Evolutionary conservation across 2,888 invertebrate species (phyloP), one percentile per base, ranked within the genome.

Genomic region (Choreutis nemorana): DNA sequence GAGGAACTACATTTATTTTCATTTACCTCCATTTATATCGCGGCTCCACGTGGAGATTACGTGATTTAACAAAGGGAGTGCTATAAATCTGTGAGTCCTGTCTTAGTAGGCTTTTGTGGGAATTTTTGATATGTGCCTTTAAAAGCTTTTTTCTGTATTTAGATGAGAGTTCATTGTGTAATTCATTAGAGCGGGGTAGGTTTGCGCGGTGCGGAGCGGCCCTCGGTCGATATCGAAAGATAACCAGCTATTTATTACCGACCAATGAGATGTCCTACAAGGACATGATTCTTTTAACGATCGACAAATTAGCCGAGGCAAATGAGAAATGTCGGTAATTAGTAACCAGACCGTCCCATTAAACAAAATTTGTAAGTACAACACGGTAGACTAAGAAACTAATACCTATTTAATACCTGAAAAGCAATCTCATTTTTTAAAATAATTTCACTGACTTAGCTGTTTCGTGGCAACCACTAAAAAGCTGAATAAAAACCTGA

Each of bases 101-200:
- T 78, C 78, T 78, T 77, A 77, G 78, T 71, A 78, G 75, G 77
- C 78, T 73, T 68, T 73, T 72, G 77, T 77, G 70, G 71, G 75
- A 59, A 78, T 75, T 78, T 77, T 78, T 78, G 78, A 78, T 77
- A 73, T 78, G 78, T 78, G 78, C 77, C 71, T 78, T 75, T 78
- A 78, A 78, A 78, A 78, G 78, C 77, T 78, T 78, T 78, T 78
- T 78, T 78, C 73, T 78, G 78, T 78, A 78, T 78, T 77, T 73
- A 78, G 77, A 78, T 77, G 78, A 78, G 78, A 71, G 63, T 73
- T 78, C 75, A 75, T 77, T 77, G 78, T 77, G 72, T 78, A 73
- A 77, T 78, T 78, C 78, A 78, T 78, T 78, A 78, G 64, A 63
- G 71, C 50, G 60, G 62, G 65, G 63, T 65, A 65, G 68, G 70